Conservation (phyloP, 1,140 invertebrate species). For the Hyles euphorbiae region DNA sequence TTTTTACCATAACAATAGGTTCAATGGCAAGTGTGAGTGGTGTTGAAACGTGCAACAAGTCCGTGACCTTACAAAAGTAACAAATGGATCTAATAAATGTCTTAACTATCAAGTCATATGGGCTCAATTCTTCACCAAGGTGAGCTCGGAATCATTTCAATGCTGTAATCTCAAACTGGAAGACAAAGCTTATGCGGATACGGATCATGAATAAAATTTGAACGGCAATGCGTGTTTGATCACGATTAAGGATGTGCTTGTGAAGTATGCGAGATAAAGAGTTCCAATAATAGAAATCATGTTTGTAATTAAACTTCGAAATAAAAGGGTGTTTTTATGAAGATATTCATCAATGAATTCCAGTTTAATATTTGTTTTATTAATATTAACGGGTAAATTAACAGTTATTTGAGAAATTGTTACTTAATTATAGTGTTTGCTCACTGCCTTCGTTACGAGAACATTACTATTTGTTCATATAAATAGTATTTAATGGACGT, state of each 20-base stretch:
- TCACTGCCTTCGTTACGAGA: no score
- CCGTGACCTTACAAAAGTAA: conserved; percentile 50
- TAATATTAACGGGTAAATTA: no score
- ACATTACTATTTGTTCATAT: no score
- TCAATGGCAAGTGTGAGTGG: conserved; percentile 21
- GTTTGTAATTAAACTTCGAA: no score
- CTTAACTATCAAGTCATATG: conserved; percentile 35
- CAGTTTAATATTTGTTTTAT: no score
- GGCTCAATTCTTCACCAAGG: conserved; percentile 46
- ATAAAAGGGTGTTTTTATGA: no score
- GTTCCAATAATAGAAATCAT: no score
- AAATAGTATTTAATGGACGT: no score
- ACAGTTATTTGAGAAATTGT: no score
- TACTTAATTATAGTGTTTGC: no score
- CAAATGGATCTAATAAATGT: conserved; percentile 48
- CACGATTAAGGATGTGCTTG: not conserved
- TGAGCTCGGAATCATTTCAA: conserved; percentile 34
- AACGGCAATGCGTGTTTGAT: conserved; percentile 1
- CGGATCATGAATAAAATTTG: conserved; percentile 1
- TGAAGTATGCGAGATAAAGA: no score
- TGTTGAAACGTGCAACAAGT: conserved; percentile 19
- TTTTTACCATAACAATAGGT: conserved; percentile 17
- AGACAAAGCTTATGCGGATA: conserved; percentile 19
- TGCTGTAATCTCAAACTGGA: conserved; percentile 13
- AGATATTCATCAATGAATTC: no score